These are phyloP conservation scores for Tubiluchus corallicola DNA, from an alignment of 2,888 invertebrate species.

Conservation along the genomic window DNA sequence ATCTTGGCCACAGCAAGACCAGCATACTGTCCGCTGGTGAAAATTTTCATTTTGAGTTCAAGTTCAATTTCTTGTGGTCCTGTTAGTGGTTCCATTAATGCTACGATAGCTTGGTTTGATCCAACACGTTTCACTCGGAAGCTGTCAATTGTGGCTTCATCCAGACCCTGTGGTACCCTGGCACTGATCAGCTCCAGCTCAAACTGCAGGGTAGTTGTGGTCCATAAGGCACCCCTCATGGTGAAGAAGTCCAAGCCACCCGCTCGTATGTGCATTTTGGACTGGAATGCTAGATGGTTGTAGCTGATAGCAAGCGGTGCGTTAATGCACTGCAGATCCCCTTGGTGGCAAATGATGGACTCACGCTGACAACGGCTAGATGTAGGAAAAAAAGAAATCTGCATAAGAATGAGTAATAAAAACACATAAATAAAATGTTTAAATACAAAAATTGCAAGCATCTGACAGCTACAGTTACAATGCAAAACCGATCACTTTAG, in stretches of 20 bases:
- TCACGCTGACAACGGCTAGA: conserved; percentile 59
- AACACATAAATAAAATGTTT: too few species aligned
- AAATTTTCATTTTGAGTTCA: conserved; percentile 56
- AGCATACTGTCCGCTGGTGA: conserved; percentile 40
- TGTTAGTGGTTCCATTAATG: conserved; percentile 47
- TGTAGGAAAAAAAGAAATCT: conserved; percentile 7
- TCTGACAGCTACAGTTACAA: too few species aligned
- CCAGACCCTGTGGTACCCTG: conserved; percentile 33
- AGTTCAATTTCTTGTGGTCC: conserved; percentile 82
- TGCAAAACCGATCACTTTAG: too few species aligned
- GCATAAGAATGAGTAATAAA: too few species aligned
- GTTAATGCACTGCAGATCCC: conserved; percentile 52
- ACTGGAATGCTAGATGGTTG: conserved; percentile 80
- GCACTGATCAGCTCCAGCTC: conserved; percentile 41
- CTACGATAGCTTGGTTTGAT: conserved; percentile 42
- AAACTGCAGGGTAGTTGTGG: conserved; percentile 43
- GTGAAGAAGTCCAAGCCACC: conserved; percentile 61
- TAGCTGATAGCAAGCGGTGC: conserved; percentile 71
- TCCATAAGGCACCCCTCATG: conserved; percentile 50
- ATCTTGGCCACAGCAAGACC: conserved; percentile 70
- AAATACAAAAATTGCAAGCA: too few species aligned
- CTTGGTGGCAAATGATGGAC: conserved; percentile 46
- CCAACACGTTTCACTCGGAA: conserved; percentile 19
- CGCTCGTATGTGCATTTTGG: conserved; percentile 38
- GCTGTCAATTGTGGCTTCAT: conserved; percentile 19